These are phyloP conservation scores for Pseudorasbora parva DNA, from an alignment of 2,113 vertebrate species.

Conservation along the genomic window DNA sequence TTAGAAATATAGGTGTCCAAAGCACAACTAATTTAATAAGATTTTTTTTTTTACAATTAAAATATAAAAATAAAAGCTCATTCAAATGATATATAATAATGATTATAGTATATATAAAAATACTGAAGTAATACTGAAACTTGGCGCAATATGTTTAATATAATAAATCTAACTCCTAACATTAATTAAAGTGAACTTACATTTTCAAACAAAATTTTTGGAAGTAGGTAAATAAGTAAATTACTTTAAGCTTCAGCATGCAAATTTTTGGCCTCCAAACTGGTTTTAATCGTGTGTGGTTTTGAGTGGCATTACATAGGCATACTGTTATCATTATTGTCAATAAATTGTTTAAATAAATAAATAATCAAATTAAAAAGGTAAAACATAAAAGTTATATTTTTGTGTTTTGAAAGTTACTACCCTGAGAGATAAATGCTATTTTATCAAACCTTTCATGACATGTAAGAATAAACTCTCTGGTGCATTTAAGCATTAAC, in stretches of 20 bases:
- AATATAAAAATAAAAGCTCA: too few relatives aligned
- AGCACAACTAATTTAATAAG: too few relatives aligned
- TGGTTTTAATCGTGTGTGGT: too few relatives aligned
- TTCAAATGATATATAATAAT: neutral
- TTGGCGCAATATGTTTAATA: neutral
- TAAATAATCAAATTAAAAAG: neutral
- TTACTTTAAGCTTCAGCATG: too few relatives aligned
- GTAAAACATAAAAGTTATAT: neutral
- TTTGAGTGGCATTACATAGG: too few relatives aligned
- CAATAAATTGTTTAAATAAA: too few relatives aligned
- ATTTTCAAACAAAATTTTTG: neutral
- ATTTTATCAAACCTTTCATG: neutral
- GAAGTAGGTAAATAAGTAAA: neutral
- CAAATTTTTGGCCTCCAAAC: too few relatives aligned
- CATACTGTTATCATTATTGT: too few relatives aligned
- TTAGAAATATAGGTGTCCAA: too few relatives aligned
- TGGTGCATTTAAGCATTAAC: constrained; percentile 23
- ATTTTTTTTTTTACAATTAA: too few relatives aligned
- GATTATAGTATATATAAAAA: neutral
- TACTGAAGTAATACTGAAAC: neutral
- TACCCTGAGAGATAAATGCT: neutral
- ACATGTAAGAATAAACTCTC: neutral
- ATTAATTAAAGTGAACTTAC: neutral
- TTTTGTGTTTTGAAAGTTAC: neutral
- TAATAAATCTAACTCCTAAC: neutral